phyloP scores from a whole-genome alignment of 2,797 vertebrate genomes.

The Glossophaga mutica region DNA sequence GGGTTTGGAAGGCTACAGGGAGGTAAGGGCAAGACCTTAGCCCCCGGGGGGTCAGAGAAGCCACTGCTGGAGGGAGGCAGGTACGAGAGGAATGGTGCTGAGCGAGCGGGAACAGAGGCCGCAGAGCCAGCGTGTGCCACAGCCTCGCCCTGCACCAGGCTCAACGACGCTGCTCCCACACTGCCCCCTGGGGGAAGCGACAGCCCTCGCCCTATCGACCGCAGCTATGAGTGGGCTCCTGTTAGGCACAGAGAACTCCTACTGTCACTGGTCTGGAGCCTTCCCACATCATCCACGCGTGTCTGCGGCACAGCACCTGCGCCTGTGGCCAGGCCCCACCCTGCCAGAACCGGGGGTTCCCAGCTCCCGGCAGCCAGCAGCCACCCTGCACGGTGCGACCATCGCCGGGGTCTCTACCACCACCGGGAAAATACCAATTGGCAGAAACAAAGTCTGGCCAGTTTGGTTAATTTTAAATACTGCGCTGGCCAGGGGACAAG shows the following conservation, averaged over 20 bases:
- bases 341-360: not conserved
- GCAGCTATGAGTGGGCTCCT: too few relatives aligned
- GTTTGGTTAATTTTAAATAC: not conserved
- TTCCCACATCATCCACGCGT: accelerated
- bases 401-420: not conserved
- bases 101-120: not conserved
- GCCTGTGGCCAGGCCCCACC: not conserved
- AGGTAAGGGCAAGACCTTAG: not conserved
- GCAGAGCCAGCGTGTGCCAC: not conserved
- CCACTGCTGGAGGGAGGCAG: too few relatives aligned
- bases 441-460: not conserved
- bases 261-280: not conserved
- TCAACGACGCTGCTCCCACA: not conserved
- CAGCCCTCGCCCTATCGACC: not conserved
- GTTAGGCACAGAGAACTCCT: not conserved
- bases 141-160: not conserved
- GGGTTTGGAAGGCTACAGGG: not conserved
- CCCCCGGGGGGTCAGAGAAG: not conserved
- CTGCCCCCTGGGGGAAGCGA: not conserved
- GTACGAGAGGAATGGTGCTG: not conserved
- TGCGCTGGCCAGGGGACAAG: not conserved
- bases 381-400: not conserved
- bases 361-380: not conserved
- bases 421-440: not conserved
- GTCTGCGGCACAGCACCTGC: not conserved